Base-by-base conservation (phyloP, 1,140 invertebrate genomes). In the Zaprionus taronus region DNA sequence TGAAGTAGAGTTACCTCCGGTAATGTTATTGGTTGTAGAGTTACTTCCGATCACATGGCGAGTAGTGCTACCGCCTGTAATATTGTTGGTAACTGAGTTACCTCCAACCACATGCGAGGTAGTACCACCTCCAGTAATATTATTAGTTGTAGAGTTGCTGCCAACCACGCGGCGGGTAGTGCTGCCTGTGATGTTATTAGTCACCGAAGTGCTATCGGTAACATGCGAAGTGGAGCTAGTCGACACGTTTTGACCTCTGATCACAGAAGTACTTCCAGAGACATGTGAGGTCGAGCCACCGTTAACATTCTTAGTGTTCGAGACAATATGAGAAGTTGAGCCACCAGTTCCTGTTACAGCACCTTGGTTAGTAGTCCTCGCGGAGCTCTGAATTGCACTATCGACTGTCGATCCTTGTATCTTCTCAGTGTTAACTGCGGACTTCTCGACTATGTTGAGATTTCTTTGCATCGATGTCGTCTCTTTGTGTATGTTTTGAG, bases 401-500 rank as follows among this genome's bases (percentile, higher is more conserved):
- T 82, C 69, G 4, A 28, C 51, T 49, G 82, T 70, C 0, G 83
- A 69, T 14, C 65, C 81, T 1, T 36, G 60, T 5, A 83, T 83
- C 15, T 56, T 47, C 28, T 79, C 68, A 0, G 57, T 80, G 22
- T 77, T 83, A 1, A 67, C 34, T 14, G 67, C 41, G 14, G 69
- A 36, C 22, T 58, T 78, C 22, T 91, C 79, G 22, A 86, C n/a
- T 5, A 77, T 17, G 47, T 91, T 83, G 31, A 75, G 72, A 55
- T 77, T 91, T 49, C 89, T 73, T 62, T 91, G 84, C 79, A 79
- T 63, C 2, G 87, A 86, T 9, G 80, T 83, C 9, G 74, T 60
- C 63, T 92, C 91, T 26, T 91, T 85, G 56, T 91, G 83, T 20
- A 90, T 68, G 51, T 85, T 92, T 56, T 92, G 65, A 28, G 84